A percentile compares a stretch with the other conserved stretches of the same genome.
These are phyloP conservation scores for Mellivora capensis DNA, from an alignment of 2,113 vertebrate genomes.

Conservation along the genomic window DNA sequence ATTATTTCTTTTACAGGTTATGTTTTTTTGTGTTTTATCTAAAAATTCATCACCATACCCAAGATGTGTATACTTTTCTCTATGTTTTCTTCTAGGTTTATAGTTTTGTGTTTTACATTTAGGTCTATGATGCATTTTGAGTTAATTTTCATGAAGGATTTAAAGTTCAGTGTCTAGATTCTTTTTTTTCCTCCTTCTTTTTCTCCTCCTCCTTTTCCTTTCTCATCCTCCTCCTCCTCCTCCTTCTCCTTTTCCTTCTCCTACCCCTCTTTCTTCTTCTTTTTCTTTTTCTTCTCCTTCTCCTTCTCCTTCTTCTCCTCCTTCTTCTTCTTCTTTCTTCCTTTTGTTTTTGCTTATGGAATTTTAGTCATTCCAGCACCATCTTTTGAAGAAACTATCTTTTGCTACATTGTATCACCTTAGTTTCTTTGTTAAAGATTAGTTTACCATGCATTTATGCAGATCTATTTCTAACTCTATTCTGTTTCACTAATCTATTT, in stretches of 20 bases:
- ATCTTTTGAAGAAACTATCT: not conserved
- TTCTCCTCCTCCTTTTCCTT: too few relatives aligned
- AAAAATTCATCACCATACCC: not conserved
- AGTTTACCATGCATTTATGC: not conserved
- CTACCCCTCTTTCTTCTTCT: too few relatives aligned
- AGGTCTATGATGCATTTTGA: not conserved
- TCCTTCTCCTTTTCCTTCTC: too few relatives aligned
- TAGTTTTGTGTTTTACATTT: not conserved
- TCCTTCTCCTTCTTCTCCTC: too few relatives aligned
- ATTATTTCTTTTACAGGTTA: not conserved
- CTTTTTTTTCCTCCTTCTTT: not conserved
- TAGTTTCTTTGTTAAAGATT: not conserved
- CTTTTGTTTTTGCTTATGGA: not conserved
- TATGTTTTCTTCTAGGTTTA: not conserved
- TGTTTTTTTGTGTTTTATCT: not conserved
- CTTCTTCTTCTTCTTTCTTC: too few relatives aligned
- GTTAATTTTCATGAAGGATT: not conserved
- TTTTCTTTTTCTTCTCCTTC: too few relatives aligned
- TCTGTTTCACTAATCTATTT: not conserved
- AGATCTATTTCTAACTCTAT: not conserved
- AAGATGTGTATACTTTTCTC: not conserved
- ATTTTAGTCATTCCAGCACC: not conserved
- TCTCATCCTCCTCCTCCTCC: fast-evolving
- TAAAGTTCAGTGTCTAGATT: not conserved
- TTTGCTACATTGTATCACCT: not conserved